phyloP scores from a whole-genome alignment of 1,140 invertebrate genomes.

The Steinernema khuongi region DNA sequence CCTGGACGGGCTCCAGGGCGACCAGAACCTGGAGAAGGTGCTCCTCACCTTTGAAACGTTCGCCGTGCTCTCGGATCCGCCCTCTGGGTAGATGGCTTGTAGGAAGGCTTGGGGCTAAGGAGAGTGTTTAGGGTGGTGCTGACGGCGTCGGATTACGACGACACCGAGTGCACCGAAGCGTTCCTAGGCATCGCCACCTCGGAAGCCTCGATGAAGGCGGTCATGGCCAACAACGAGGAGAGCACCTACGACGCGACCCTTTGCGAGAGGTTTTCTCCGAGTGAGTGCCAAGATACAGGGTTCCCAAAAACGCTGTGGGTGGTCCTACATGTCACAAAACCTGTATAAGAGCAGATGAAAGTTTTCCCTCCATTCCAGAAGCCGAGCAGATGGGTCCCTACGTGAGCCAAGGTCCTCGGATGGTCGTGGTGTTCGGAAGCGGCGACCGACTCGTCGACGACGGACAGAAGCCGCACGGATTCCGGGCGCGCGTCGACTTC shows the following conservation, averaged over 20 bases:
- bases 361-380: constrained; percentile 1
- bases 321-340: constrained; percentile 22
- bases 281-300: constrained; percentile 30
- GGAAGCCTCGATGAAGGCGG: constrained; percentile 46
- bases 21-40: constrained; percentile 58
- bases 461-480: constrained; percentile 36
- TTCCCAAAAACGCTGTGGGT: neutral
- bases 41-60: constrained; percentile 51
- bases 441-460: constrained; percentile 28
- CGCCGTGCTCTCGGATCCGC: constrained; percentile 37
- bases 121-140: neutral
- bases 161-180: constrained; percentile 33
- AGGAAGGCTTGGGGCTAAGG: constrained; percentile 8
- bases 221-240: constrained; percentile 51
- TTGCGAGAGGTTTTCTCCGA: constrained; percentile 40
- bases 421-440: constrained; percentile 53
- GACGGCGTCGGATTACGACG: constrained; percentile 19
- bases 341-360: neutral
- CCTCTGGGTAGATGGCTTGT: neutral
- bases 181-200: constrained; percentile 49
- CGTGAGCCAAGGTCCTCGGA: constrained; percentile 48
- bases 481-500: constrained; percentile 52
- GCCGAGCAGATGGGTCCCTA: constrained; percentile 36
- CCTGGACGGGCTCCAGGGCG: constrained; percentile 56
- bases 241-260: constrained; percentile 49